Evolutionary conservation across 37 sponge, comb jelly and placozoan genomes (phyloP).

Genomic region (Hormiphora californensis): DNA sequence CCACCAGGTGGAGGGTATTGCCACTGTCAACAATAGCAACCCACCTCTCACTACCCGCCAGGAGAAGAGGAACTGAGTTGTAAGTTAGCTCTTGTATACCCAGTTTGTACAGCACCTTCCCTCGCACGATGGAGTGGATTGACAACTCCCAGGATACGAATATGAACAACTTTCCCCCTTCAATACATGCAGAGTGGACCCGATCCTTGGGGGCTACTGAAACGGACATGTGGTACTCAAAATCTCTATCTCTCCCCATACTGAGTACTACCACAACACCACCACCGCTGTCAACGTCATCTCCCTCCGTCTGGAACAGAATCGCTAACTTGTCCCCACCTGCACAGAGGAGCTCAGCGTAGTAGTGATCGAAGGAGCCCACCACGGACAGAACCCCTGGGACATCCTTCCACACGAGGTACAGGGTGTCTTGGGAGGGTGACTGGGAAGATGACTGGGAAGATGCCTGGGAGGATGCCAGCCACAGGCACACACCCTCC

Average conservation of each 20-base stretch:
- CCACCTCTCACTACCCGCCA: not conserved
- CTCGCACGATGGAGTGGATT: not conserved
- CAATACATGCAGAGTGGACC: slow-evolving; percentile 8
- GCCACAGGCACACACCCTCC: not conserved
- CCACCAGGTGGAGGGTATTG: slow-evolving; percentile 18
- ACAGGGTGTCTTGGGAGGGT: not conserved
- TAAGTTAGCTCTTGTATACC: slow-evolving; percentile 34
- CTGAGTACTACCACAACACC: slow-evolving; percentile 14
- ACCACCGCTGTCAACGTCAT: not conserved
- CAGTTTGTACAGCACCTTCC: slow-evolving; percentile 32
- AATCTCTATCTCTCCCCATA: not conserved
- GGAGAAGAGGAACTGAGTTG: not conserved
- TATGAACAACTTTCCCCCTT: not conserved
- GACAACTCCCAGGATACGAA: slow-evolving; percentile 26
- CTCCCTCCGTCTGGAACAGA: not conserved
- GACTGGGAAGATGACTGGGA: too few species aligned
- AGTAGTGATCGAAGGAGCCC: slow-evolving; percentile 33
- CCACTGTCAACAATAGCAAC: slow-evolving; percentile 9
- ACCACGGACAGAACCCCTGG: slow-evolving; percentile 32
- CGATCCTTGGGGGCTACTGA: not conserved
- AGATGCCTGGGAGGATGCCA: not conserved
- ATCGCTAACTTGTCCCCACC: not conserved
- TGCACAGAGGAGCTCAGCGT: slow-evolving; percentile 12
- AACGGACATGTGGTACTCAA: slow-evolving; percentile 10
- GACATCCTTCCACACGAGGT: slow-evolving; percentile 46